Base-by-base conservation (phyloP, 2,888 invertebrate species). In the Campopleginae sp. region DNA sequence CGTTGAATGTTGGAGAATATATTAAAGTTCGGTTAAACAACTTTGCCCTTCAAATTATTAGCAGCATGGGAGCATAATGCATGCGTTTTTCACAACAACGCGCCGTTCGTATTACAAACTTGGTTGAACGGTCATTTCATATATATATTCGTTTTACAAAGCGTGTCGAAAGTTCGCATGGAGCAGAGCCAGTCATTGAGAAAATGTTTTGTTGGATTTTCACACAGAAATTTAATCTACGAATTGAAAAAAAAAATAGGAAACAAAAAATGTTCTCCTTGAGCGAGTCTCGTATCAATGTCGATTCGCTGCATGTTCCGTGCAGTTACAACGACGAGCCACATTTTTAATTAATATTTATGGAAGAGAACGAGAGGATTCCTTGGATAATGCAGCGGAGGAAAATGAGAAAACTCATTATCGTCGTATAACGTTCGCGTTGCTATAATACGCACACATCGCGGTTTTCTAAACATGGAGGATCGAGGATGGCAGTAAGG, bases 391-490 rank as follows among this genome's bases (percentile, higher is more conserved):
- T 27, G 44, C n/a, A 46, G 19, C 19, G 23, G 74, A 10, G 76
- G 14, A 54, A 23, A 38, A 61, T 61, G 74, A 51, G 78, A 74
- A 78, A 84, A 84, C 81, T 84, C 84, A 78, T 84, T 84, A 81
- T 84, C 80, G 77, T 33, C 61, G 68, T 81, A 54, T 48, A 77
- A 23, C 79, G 19, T 14, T 38, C 58, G 74, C 42, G 68, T 68
- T 74, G 78, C 78, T 80, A 65, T 12, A 54, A n/a, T n/a, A n/a
- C n/a, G n/a, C 27, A 12, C 12, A 12, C 14, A 58, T 54, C 12
- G 27, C 27, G n/a, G n/a, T 58, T 58, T 58, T 66, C 12, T 19
- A 66, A 42, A 42, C 42, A 42, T 23, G 19, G 78, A 81, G 78
- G 81, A 77, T 78, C 74, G 77, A 75, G 75, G 42, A 61, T 65